phyloP scores from a whole-genome alignment of 2,797 vertebrate genomes.

The Falco cherrug region DNA sequence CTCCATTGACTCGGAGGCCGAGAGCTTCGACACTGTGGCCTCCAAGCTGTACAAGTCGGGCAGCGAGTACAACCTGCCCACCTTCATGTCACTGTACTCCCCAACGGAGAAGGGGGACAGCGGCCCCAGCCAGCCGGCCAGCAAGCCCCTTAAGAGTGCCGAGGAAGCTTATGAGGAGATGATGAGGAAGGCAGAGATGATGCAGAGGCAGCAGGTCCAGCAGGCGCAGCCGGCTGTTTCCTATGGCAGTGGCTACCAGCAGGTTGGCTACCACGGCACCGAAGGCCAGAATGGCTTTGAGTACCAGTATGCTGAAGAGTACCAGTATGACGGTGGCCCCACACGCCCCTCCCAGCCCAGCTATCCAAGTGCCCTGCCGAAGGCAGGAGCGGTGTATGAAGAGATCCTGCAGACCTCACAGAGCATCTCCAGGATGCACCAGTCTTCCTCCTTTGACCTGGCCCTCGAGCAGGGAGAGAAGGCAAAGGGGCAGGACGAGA shows the following conservation, averaged over 20 bases:
- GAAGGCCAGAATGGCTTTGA: constrained; percentile 78
- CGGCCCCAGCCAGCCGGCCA: constrained; percentile 79
- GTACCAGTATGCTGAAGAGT: constrained; percentile 86
- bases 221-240: constrained; percentile 73
- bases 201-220: constrained; percentile 88
- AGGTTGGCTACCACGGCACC: constrained; percentile 74
- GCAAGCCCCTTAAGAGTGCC: constrained; percentile 95
- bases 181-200: constrained; percentile 98
- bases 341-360: constrained; percentile 68
- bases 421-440: constrained; percentile 79
- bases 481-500: constrained; percentile 54
- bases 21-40: constrained; percentile 90
- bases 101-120: constrained; percentile 88
- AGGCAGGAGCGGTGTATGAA: constrained; percentile 88
- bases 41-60: constrained; percentile 95
- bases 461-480: constrained; percentile 70
- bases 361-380: constrained; percentile 78
- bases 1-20: constrained; percentile 95
- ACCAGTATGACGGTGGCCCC: constrained; percentile 73
- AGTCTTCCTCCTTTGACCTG: constrained; percentile 77
- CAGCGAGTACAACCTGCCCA: constrained; percentile 97
- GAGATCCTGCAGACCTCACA: constrained; percentile 89
- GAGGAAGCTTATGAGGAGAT: constrained; percentile 99
- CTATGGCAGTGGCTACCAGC: constrained; percentile 74
- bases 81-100: constrained; percentile 97